phyloP scores from a whole-genome alignment of 1,140 invertebrate genomes.

The Drosophila paulistorum region DNA sequence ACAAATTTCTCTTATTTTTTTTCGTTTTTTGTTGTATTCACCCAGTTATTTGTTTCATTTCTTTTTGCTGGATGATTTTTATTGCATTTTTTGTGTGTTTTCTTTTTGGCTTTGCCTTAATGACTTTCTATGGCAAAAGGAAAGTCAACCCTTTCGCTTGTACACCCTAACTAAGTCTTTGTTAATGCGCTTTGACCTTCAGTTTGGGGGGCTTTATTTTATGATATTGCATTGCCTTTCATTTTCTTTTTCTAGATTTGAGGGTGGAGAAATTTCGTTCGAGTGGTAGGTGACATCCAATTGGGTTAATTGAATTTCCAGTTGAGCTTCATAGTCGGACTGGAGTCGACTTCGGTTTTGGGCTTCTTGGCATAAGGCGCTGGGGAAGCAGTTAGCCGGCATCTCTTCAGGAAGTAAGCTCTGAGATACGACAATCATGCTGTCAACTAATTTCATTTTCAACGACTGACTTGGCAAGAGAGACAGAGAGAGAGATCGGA shows the following conservation, averaged over 20 bases:
- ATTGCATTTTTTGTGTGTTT: conserved; percentile 62
- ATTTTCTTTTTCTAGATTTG: neutral
- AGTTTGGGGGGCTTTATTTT: conserved; percentile 43
- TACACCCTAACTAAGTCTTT: conserved; percentile 39
- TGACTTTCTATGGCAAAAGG: conserved; percentile 42
- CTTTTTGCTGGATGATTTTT: conserved; percentile 55
- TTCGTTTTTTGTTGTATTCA: conserved; percentile 16
- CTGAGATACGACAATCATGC: conserved; percentile 48
- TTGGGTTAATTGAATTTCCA: conserved; percentile 75
- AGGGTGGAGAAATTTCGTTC: neutral
- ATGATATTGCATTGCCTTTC: conserved; percentile 17
- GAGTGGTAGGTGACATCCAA: conserved; percentile 42
- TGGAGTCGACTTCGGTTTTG: neutral
- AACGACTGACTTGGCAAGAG: conserved; percentile 1
- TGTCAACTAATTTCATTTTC: conserved; percentile 75
- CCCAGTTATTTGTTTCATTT: conserved; percentile 26
- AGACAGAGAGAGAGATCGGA: neutral
- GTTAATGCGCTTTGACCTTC: conserved; percentile 62
- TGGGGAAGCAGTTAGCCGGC: conserved; percentile 10
- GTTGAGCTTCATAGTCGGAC: conserved; percentile 34
- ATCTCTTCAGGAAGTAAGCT: conserved; percentile 13
- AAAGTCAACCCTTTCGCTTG: conserved; percentile 49
- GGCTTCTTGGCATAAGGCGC: conserved; percentile 8
- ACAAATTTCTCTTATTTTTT: conserved; percentile 53
- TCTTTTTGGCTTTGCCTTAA: conserved; percentile 39